Conservation (phyloP, 2,113 vertebrate genomes). For the Puntigrus tetrazona region DNA sequence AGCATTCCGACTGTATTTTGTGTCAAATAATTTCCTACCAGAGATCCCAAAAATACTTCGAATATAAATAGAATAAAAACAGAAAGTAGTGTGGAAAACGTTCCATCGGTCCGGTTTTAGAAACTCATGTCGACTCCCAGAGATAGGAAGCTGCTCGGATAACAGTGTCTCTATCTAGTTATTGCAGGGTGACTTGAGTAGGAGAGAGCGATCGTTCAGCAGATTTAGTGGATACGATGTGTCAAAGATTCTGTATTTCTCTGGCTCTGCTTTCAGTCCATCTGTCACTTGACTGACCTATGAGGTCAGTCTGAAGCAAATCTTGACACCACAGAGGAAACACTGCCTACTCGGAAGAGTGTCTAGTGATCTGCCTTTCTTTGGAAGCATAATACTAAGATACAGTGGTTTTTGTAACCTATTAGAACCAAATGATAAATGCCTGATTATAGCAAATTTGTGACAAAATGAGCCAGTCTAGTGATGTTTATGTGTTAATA, state of each 20-base stretch:
- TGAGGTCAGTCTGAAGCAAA: slow-evolving; percentile 1
- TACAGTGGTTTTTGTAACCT: neutral
- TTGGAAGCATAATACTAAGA: neutral
- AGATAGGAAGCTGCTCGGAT: neutral
- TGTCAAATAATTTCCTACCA: slow-evolving; percentile 16
- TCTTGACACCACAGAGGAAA: slow-evolving; percentile 19
- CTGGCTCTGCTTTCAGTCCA: slow-evolving; percentile 26
- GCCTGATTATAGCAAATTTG: neutral
- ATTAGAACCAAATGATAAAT: neutral
- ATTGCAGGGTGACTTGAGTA: slow-evolving; percentile 12
- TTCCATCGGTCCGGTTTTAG: neutral
- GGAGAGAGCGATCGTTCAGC: neutral
- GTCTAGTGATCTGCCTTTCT: neutral
- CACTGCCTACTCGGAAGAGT: neutral
- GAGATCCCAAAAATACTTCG: neutral
- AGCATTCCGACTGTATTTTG: neutral
- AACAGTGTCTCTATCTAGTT: slow-evolving; percentile 9
- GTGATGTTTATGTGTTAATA: neutral
- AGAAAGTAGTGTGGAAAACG: neutral
- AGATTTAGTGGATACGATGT: slow-evolving; percentile 12
- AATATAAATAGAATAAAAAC: neutral
- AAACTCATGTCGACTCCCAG: neutral
- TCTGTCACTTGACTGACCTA: slow-evolving; percentile 20
- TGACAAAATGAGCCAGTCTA: neutral
- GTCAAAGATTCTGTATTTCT: slow-evolving; percentile 32